Conservation (phyloP, 1,140 invertebrate species). For the Cherax destructor region DNA sequence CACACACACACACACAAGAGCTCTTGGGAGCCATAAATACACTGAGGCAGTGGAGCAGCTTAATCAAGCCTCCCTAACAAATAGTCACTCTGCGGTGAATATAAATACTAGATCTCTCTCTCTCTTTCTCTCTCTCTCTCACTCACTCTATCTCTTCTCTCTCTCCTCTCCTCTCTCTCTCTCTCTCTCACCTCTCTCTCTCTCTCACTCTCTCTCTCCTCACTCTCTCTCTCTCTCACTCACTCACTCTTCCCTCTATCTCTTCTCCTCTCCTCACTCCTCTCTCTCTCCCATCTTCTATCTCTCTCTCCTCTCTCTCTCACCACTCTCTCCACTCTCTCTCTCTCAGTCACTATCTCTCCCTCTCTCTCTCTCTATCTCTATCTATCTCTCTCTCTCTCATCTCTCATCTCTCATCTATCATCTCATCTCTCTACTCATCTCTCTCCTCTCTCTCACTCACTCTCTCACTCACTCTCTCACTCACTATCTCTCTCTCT, state of each 20-base stretch:
- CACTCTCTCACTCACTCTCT: background rate
- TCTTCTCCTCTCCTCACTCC: no score
- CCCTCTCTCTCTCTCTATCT: background rate
- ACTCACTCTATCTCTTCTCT: background rate
- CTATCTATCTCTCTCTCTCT: background rate
- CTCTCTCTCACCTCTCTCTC: background rate
- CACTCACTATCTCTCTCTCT: background rate
- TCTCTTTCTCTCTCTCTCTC: background rate
- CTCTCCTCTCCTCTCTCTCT: constrained; percentile 2
- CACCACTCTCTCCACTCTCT: constrained; percentile 4
- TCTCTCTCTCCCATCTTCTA: no score
- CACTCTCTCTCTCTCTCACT: background rate
- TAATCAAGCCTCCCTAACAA: no score
- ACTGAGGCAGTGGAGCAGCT: background rate
- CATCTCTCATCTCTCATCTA: background rate
- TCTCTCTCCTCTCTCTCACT: constrained; percentile 1
- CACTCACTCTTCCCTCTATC: constrained; percentile 18
- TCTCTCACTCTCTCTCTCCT: background rate
- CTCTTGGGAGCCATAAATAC: background rate
- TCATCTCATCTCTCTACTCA: constrained; percentile 1
- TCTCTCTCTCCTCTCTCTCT: no score
- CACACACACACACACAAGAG: background rate
- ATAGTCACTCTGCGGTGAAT: background rate
- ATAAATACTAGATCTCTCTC: background rate
- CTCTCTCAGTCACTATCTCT: background rate